Base-by-base conservation (phyloP, 1,140 invertebrate genomes). In the Holcopasites calliopsidis region DNA sequence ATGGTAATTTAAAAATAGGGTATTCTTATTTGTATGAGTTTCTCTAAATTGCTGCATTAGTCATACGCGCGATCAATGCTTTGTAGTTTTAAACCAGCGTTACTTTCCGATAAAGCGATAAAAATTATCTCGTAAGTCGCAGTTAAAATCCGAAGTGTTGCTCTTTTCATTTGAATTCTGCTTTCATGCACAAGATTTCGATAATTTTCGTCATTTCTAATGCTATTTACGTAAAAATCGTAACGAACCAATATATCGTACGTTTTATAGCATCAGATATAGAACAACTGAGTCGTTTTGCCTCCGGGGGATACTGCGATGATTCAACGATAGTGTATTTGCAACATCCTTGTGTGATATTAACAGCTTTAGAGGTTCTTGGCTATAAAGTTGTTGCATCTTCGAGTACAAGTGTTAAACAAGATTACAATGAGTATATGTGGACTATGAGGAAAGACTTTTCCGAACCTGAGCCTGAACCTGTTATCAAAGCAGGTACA, bases 361-460 rank as follows among this genome's bases (percentile, higher is more conserved):
- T 97, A 79, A 96, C 95, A 61, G 96, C 96, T 76, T 90, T 97
- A 77, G 96, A 97, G 93, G 96, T 97, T 62, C 92, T 97, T 77
- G 96, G 96, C 52, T 97, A 97, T 90, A 95, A 95, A 92, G 96
- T 97, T 52, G 95, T 97, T 33, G 95, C 96, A 75, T 96, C 96
- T 35, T 96, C 96, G 76, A 96, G 95, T 58, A 96, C 95, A 71
- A 94, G 95, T 75, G 95, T 96, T 38, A 96, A 96, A 90, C 95
- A 96, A 91, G 95, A 96, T 88, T 96, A 96, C 87, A 96, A 96
- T 93, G 95, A 96, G 86, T 96, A 96, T 84, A 96, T 97, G 95
- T 97, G 96, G 96, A 97, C 96, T 90, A 96, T 97, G 95, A 95
- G 96, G 93, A 96, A 96, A 91, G 96, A 97, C 82, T 97, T 97